A percentile compares a stretch with the other conserved stretches of the same genome.
These are phyloP conservation scores for Takifugu rubripes DNA, from an alignment of 2,797 vertebrate species.

Conservation along the genomic window DNA sequence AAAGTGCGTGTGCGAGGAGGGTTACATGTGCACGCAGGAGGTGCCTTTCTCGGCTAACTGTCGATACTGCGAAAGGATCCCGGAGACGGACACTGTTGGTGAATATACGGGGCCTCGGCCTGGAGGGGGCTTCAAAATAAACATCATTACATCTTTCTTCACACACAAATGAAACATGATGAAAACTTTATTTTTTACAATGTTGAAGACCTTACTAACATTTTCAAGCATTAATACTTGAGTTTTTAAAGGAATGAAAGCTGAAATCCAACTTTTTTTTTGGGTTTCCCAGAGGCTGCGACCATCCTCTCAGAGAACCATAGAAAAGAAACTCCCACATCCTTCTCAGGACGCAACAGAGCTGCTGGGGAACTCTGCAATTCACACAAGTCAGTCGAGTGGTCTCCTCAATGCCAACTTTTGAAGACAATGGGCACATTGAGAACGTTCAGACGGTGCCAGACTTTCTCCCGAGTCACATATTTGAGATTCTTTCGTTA, in stretches of 20 bases:
- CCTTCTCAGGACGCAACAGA: constrained; percentile 26
- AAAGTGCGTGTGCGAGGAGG: constrained; percentile 41
- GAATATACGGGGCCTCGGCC: constrained; percentile 16
- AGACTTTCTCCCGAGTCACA: not conserved
- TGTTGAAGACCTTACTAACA: not conserved
- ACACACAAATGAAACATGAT: not conserved
- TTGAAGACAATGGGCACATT: too few species aligned
- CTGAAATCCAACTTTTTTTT: not conserved
- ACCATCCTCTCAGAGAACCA: not conserved
- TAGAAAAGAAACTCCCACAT: constrained; percentile 9
- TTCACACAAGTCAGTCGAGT: constrained; percentile 40
- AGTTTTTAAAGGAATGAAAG: not conserved
- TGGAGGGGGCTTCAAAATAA: too few species aligned
- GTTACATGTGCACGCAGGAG: not conserved
- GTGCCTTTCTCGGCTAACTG: constrained; percentile 6
- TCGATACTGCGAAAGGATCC: constrained; percentile 15
- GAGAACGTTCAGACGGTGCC: not conserved
- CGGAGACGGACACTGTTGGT: constrained; percentile 21
- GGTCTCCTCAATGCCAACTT: too few species aligned
- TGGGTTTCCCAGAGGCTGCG: constrained; percentile 13
- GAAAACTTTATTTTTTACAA: not conserved
- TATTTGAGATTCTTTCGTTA: constrained; percentile 6
- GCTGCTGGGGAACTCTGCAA: constrained; percentile 11
- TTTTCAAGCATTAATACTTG: not conserved
- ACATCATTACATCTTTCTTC: too few species aligned